Evolutionary conservation across 2,888 invertebrate genomes (phyloP), one percentile per base, ranked within the genome.

Genomic region (Apamea anceps): DNA sequence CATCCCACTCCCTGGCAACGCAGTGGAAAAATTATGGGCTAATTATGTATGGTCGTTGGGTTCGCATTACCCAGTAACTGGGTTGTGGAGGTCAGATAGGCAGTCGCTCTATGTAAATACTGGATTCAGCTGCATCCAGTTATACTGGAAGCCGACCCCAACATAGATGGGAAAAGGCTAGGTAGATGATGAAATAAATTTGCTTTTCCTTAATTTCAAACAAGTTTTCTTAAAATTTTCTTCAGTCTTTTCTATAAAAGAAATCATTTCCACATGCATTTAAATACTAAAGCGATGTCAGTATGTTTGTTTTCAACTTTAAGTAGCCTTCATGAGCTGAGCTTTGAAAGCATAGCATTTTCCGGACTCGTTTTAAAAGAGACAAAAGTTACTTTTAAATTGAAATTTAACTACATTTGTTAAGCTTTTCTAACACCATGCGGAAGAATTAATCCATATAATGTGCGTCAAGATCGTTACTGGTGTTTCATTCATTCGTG

Each of bases 401-500:
- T n/a, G 10, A 32, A 32, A 48, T n/a, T 12, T 45, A 21, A 12
- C 10, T 45, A 45, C 6, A 54, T 57, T 32, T 10, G 0, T 12
- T 15, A 57, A 57, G 28, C 13, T 66, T 25, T 37, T 66, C 4
- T 28, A 15, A 32, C 15, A 32, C n/a, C 18, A 68, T 68, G 37
- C 62, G 37, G 37, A 68, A 63, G 67, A 84, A 37, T 68, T 45
- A 4, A 48, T 42, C n/a, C 18, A 63, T 32, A 65, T 28, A 28
- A 18, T 25, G 13, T 57, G 54, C 62, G 62, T 57, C 63, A 68
- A 57, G 57, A 65, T 79, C n/a, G 25, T 54, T 42, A 70, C n/a
- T 80, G 51, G n/a, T 82, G 67, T 72, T 87, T 79, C 77, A 87
- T 79, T 88, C 78, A 86, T 81, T 80, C 18, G 18, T 63, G 28